Percentiles rank a stretch among this genome's conserved stretches.
Conservation (phyloP, 2,113 vertebrate genomes). For the Phoxinus phoxinus region DNA sequence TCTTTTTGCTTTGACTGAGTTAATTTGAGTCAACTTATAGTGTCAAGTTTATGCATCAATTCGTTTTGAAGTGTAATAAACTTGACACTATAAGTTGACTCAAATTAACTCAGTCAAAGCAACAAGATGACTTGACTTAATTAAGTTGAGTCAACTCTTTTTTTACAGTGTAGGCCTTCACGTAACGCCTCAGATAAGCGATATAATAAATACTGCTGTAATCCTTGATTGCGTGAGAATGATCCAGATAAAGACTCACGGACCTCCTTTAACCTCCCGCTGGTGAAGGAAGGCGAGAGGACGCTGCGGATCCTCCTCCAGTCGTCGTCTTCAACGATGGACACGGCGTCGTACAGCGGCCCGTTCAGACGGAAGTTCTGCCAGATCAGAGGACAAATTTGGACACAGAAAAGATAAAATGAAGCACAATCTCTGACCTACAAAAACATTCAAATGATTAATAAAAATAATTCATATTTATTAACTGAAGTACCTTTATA, state of each 20-base stretch:
- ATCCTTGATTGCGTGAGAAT: neutral
- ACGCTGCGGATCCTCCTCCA: conserved; percentile 79
- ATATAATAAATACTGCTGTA: neutral
- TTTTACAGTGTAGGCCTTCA: too few relatives aligned
- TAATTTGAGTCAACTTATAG: too few relatives aligned
- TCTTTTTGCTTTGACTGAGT: too few relatives aligned
- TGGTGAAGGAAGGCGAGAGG: conserved; percentile 82
- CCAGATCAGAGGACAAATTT: neutral
- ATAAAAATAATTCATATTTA: neutral
- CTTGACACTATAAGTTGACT: too few relatives aligned
- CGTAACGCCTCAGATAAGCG: neutral
- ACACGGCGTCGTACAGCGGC: conserved; percentile 47
- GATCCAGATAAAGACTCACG: neutral
- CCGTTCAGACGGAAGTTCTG: conserved; percentile 70
- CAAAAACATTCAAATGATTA: neutral
- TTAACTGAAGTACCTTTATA: neutral
- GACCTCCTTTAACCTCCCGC: conserved; percentile 84
- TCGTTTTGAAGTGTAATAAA: too few relatives aligned
- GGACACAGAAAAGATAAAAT: neutral
- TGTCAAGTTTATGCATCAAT: too few relatives aligned
- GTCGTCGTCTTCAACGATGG: conserved; percentile 70
- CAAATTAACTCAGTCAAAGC: too few relatives aligned
- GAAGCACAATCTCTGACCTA: neutral
- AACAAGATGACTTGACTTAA: too few relatives aligned
- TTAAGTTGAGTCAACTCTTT: too few relatives aligned